Conservation (phyloP, 1,140 invertebrate genomes). For the Drosophila varians region DNA sequence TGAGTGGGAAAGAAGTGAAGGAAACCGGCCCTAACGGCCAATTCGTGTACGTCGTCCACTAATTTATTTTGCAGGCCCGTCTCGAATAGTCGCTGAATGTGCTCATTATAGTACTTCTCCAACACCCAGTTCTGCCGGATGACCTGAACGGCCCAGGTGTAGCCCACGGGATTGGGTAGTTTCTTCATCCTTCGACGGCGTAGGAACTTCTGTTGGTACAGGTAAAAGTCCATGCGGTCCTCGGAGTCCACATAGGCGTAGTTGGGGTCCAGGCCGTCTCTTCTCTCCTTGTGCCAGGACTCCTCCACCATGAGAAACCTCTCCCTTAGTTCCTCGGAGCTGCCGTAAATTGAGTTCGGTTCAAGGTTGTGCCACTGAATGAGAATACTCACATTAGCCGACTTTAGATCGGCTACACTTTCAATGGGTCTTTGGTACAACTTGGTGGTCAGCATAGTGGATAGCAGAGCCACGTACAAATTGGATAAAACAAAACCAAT, state of each 20-base stretch:
- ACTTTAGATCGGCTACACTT: conserved; percentile 37
- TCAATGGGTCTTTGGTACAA: conserved; percentile 37
- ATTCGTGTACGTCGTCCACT: conserved; percentile 37
- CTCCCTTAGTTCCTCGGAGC: conserved; percentile 32
- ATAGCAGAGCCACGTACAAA: conserved; percentile 41
- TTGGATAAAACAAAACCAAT: conserved; percentile 31
- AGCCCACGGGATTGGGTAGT: conserved; percentile 26
- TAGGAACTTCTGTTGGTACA: conserved; percentile 46
- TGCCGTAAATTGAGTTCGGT: conserved; percentile 25
- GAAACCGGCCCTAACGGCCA: conserved; percentile 39
- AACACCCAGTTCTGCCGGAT: conserved; percentile 41
- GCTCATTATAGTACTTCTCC: conserved; percentile 29
- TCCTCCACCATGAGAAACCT: conserved; percentile 23
- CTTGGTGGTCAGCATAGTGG: conserved; percentile 47
- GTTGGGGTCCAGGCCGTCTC: conserved; percentile 17
- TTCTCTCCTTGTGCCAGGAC: not conserved
- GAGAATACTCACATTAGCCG: conserved; percentile 38
- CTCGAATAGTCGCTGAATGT: conserved; percentile 34
- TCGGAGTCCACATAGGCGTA: conserved; percentile 49
- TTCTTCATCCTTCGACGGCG: conserved; percentile 38
- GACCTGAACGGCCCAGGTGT: conserved; percentile 51
- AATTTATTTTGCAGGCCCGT: conserved; percentile 37
- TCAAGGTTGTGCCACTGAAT: conserved; percentile 12
- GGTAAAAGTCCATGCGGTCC: conserved; percentile 44
- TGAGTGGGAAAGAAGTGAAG: conserved; percentile 42